Base-by-base conservation (phyloP, 92 coral and sea anemone genomes). In the Zoanthus gigantus region DNA sequence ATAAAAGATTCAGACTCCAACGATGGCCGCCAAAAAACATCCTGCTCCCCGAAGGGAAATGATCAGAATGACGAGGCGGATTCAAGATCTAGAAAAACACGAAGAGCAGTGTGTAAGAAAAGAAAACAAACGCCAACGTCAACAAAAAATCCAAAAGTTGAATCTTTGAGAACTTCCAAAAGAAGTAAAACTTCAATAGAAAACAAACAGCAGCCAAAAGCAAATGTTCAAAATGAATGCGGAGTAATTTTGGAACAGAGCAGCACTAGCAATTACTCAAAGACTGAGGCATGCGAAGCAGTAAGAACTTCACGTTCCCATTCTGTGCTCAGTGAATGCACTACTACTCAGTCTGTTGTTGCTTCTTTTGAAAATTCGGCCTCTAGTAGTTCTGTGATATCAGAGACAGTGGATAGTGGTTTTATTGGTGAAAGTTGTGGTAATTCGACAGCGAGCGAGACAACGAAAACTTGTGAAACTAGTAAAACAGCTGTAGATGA, bases 1-100 rank as follows among this genome's bases (percentile, higher is more conserved):
- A 8, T 47, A 47, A 65, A 65, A 65, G 85, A 81, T 14, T 9
- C 46, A 6, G 85, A 81, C 32, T 61, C 84, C 11, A 81, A 81
- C 1, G 48, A 52, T 9, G 30, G 23, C 9, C 71, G 23, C 29
- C 23, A 28, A 13, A 54, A 69, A 69, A 23, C 12, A 0, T 12
- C 72, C 13, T 32, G 74, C 6, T 68, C 58, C 32, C 42, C 50
- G 75, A 81, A 66, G 46, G 46, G 18, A 63, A 23, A 13, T 17
- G 85, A 81, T 3, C 46, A 3, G 12, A 50, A 78, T 60, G 58
- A 42, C 8, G 61, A 30, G 47, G 18, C 18, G n/a, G 61, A 48
- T 52, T 30, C 63, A 5, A 66, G 23, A 29, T 4, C 6, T 56
- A 23, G 5, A 14, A 48, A 28, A 46, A 47, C 52, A 14, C 72